phyloP scores from a whole-genome alignment of 2,797 vertebrate species.

The Manis crassicaudata region DNA sequence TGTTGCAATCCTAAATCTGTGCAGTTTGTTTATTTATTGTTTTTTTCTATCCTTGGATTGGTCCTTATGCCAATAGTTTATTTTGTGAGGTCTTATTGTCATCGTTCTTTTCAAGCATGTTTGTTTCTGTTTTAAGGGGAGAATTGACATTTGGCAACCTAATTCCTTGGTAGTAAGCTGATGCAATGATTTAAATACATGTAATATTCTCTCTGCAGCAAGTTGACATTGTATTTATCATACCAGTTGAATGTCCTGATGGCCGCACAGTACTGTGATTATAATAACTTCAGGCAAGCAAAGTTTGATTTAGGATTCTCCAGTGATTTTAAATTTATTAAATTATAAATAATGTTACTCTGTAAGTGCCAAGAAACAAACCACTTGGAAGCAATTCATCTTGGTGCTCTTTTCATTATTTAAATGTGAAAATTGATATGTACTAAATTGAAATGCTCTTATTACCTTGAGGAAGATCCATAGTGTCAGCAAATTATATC shows the following conservation, averaged over 20 bases:
- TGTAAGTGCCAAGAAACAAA: constrained; percentile 29
- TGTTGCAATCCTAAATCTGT: neutral
- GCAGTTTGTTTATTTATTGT: neutral
- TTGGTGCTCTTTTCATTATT: neutral
- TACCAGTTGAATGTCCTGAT: neutral
- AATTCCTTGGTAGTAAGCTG: constrained; percentile 9
- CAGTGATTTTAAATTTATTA: constrained; percentile 16
- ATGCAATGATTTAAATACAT: neutral
- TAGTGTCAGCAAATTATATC: constrained; percentile 25
- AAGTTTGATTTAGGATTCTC: constrained; percentile 8
- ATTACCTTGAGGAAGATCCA: constrained; percentile 43
- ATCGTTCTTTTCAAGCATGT: constrained; percentile 23
- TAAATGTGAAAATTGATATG: neutral
- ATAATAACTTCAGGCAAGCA: neutral
- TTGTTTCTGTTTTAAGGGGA: neutral
- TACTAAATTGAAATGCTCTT: constrained; percentile 20
- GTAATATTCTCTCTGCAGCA: neutral
- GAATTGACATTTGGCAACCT: neutral
- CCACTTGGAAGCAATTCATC: neutral
- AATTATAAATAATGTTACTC: constrained; percentile 8
- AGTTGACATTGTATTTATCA: neutral
- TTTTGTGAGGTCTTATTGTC: neutral
- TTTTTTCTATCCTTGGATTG: neutral
- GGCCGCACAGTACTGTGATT: neutral
- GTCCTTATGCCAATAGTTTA: neutral